Evolutionary conservation across 2,113 vertebrate species (phyloP).

Genomic region (Cololabis saira): DNA sequence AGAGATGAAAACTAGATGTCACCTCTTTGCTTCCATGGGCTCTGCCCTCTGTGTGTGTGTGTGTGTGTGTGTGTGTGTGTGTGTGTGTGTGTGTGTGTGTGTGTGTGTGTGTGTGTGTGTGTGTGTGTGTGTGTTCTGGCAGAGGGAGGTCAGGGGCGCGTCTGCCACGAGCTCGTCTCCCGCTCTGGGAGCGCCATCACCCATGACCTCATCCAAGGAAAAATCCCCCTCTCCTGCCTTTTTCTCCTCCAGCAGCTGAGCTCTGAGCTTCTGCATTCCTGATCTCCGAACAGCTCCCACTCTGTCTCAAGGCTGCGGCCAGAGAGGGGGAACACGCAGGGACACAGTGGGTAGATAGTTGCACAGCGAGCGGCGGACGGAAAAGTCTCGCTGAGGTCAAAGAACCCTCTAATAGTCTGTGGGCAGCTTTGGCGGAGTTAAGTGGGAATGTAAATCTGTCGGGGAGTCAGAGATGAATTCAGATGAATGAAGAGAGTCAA

Average conservation of each 20-base stretch:
- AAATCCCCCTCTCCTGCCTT: constrained; percentile 75
- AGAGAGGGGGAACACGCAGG: constrained; percentile 56
- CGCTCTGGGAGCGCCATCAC: constrained; percentile 64
- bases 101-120: constrained; percentile 33
- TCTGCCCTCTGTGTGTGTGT: constrained; percentile 23
- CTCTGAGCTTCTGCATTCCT: constrained; percentile 73
- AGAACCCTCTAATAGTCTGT: constrained; percentile 61
- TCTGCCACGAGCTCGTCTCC: constrained; percentile 71
- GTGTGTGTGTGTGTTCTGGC: constrained; percentile 34
- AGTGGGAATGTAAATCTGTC: constrained; percentile 43
- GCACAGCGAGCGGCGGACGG: constrained; percentile 45
- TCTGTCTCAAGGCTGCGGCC: constrained; percentile 59
- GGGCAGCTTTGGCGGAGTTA: constrained; percentile 43
- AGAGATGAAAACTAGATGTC: constrained; percentile 66
- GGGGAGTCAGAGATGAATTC: constrained; percentile 45
- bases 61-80: constrained; percentile 23
- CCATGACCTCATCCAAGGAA: constrained; percentile 81
- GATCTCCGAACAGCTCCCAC: constrained; percentile 76
- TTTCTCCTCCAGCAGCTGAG: constrained; percentile 55
- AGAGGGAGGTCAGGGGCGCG: constrained; percentile 69
- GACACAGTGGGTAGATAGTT: constrained; percentile 52
- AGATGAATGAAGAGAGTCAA: constrained; percentile 57
- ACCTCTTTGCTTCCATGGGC: constrained; percentile 40
- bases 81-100: neutral
- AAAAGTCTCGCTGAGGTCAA: constrained; percentile 69